Evolutionary conservation across 1,140 invertebrate species (phyloP), one percentile per base, ranked within the genome.

Genomic region (Mamestra configurata): DNA sequence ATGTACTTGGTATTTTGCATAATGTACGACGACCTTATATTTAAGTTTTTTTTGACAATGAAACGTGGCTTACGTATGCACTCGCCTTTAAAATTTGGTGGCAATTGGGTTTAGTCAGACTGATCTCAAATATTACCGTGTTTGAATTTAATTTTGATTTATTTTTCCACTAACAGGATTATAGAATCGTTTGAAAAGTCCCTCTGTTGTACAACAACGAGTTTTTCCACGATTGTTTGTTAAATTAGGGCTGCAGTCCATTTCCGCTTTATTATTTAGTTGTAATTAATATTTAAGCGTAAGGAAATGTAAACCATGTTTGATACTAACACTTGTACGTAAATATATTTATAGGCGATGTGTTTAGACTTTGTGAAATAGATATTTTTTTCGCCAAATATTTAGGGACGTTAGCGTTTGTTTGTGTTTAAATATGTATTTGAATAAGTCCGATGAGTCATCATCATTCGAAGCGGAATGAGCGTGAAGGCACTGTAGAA

Each of bases 91-190:
- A 22, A 72, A 53, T 35, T 35, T 22, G 77, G 82, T 87, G 85
- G 85, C 85, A 85, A 86, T 31, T 7, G 7, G 77, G 70, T 81
- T 85, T 87, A 90, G 89, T 91, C 88, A 87, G 79, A 80, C 81
- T 91, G 91, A 92, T 92, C 91, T 92, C 91, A 92, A 80, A 77
- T 31, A 61, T 46, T 24, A 57, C 66, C 49, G 64, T 81, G 82
- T 8, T 85, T 82, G 72, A 78, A 76, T 37, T 43, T 70, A 51
- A 57, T 11, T 77, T 55, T 77, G 37, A 77, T 53, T 68, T 51
- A 72, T 27, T 22, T 72, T 24, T 66, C 46, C 59, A 49, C 24
- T 77, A 37, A 57, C 71, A 55, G 49, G 15, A 51, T 53, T 51
- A 31, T 40, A 72, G 24, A 24, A 27, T 75, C 66, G 66, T 72